Conservation (phyloP, 2,797 vertebrate genomes). For the Gadopsis marmoratus region DNA sequence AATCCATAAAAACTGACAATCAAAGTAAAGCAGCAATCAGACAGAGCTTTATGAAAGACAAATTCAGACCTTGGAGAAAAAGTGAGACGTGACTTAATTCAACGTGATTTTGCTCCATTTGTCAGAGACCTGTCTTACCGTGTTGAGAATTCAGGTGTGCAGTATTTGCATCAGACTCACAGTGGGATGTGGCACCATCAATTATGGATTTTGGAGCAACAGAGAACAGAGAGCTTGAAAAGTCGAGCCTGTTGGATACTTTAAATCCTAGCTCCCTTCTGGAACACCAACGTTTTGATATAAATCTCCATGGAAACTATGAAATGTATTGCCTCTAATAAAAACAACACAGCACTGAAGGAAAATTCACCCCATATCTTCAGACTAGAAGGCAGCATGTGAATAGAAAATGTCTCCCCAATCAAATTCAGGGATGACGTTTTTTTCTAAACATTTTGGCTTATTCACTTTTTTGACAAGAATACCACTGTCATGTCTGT, state of each 20-base stretch:
- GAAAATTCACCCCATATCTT: not conserved
- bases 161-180: slow-evolving; percentile 21
- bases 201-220: slow-evolving; percentile 40
- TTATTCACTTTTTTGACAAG: not conserved
- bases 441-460: not conserved
- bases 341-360: slow-evolving; percentile 7
- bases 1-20: slow-evolving; percentile 40
- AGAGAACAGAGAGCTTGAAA: slow-evolving; percentile 19
- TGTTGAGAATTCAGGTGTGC: not conserved
- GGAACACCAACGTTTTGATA: slow-evolving; percentile 25
- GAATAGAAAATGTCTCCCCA: not conserved
- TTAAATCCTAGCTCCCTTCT: slow-evolving; percentile 39
- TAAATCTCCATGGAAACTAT: slow-evolving; percentile 50
- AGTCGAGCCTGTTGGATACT: slow-evolving; percentile 16
- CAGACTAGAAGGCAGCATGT: not conserved
- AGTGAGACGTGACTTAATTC: slow-evolving; percentile 1
- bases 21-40: slow-evolving; percentile 28
- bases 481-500: not conserved
- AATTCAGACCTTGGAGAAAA: slow-evolving; percentile 24
- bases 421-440: not conserved
- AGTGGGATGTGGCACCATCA: slow-evolving; percentile 32
- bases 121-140: not conserved
- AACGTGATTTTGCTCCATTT: slow-evolving; percentile 12
- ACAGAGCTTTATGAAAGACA: slow-evolving; percentile 11
- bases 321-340: slow-evolving; percentile 22